phyloP scores from a whole-genome alignment of 2,113 vertebrate genomes.

The Entomyzon cyanotis region DNA sequence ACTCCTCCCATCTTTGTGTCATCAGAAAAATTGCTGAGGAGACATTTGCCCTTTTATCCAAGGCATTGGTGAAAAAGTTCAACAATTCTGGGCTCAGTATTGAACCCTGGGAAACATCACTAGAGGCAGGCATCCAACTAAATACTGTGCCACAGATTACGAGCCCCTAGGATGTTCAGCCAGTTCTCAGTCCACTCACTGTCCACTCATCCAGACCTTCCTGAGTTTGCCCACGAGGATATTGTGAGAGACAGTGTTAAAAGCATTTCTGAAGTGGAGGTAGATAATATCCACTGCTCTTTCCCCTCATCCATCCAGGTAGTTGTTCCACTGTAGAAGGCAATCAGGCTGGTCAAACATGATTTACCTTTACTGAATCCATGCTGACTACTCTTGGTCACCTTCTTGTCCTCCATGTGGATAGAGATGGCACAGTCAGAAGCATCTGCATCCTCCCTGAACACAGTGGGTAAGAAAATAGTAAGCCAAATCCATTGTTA shows the following conservation, averaged over 20 bases:
- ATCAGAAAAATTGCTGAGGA: background rate
- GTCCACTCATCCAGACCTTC: background rate
- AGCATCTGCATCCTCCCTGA: too few species aligned
- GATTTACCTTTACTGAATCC: background rate
- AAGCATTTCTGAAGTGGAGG: background rate
- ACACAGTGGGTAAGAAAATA: background rate
- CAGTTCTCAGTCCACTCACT: background rate
- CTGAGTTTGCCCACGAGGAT: background rate
- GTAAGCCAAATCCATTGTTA: background rate
- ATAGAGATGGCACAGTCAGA: background rate
- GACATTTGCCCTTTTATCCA: background rate
- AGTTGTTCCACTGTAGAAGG: background rate
- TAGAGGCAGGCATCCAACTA: background rate
- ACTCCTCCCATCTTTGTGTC: background rate
- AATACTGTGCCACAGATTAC: too few species aligned
- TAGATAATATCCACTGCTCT: background rate
- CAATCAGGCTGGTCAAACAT: background rate
- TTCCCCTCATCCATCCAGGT: background rate
- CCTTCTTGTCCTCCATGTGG: background rate
- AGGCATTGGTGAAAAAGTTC: background rate
- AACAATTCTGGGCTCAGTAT: background rate
- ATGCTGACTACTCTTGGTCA: background rate
- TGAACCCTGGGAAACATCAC: background rate
- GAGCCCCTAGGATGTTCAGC: background rate
- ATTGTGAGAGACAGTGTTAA: fast-evolving